Conservation (phyloP, 2,113 vertebrate species). For the Pangasianodon hypophthalmus region DNA sequence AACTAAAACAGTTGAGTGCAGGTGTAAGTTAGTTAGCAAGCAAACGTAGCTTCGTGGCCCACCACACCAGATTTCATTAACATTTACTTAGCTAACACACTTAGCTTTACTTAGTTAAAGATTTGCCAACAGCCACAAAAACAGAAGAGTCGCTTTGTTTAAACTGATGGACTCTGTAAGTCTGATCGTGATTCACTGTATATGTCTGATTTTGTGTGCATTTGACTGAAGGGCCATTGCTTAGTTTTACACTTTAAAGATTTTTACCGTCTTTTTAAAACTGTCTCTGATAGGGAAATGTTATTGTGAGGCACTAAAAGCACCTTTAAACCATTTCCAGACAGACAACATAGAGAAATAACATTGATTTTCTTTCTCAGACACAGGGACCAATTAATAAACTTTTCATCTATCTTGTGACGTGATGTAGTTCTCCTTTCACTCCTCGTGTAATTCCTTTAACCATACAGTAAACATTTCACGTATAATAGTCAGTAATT, state of each 20-base stretch:
- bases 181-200: too few relatives aligned
- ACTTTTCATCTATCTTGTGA: not conserved
- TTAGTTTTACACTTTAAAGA: not conserved
- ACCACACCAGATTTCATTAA: too few relatives aligned
- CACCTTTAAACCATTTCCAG: not conserved
- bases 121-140: not conserved
- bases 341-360: not conserved
- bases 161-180: too few relatives aligned
- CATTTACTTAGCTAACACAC: not conserved
- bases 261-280: not conserved
- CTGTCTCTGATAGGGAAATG: too few relatives aligned
- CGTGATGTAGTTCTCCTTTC: not conserved
- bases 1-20: not conserved
- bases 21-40: not conserved
- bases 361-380: not conserved
- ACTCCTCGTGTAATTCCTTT: not conserved
- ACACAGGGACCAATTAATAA: not conserved
- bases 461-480: constrained; percentile 10
- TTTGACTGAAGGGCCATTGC: not conserved
- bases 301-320: not conserved
- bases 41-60: not conserved
- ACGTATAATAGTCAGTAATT: constrained; percentile 7
- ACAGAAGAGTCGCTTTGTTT: too few relatives aligned
- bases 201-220: too few relatives aligned
- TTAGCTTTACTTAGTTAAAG: not conserved